Percentiles rank a stretch among this genome's conserved stretches.
phyloP scores from a whole-genome alignment of 2,797 vertebrate genomes.

The Lagodon rhomboides region DNA sequence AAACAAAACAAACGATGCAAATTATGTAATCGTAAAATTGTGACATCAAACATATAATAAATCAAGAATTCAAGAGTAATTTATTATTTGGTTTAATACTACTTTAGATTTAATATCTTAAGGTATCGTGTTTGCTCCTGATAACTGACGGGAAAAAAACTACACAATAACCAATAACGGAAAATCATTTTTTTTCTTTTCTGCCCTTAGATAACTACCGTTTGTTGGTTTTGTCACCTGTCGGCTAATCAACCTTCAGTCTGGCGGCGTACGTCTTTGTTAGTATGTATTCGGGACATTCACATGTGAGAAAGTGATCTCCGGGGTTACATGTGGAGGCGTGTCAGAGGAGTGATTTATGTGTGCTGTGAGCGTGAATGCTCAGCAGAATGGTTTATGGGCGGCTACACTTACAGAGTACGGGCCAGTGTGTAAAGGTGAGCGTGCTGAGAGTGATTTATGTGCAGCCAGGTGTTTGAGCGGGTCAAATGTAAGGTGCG shows the following conservation, averaged over 20 bases:
- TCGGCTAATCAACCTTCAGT: slow-evolving; percentile 2
- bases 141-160: background rate
- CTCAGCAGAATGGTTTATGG: slow-evolving; percentile 75
- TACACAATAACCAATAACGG: background rate
- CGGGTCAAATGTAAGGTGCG: slow-evolving; percentile 57
- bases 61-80: no score
- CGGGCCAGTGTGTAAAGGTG: slow-evolving; percentile 64
- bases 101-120: no score
- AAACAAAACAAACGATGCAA: no score
- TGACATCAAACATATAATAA: background rate
- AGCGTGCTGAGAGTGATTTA: slow-evolving; percentile 58
- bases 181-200: background rate
- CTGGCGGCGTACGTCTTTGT: background rate
- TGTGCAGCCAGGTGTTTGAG: slow-evolving; percentile 47
- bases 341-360: slow-evolving; percentile 69
- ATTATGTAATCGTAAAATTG: background rate
- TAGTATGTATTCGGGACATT: background rate
- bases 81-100: no score
- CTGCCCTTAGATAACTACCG: background rate
- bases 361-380: slow-evolving; percentile 43
- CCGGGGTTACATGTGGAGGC: slow-evolving; percentile 40
- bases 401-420: slow-evolving; percentile 67
- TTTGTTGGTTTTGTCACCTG: background rate
- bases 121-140: no score
- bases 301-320: slow-evolving; percentile 44